Evolutionary conservation across 2,888 invertebrate species (phyloP).

Genomic region (Phragmatobia fuliginosa): DNA sequence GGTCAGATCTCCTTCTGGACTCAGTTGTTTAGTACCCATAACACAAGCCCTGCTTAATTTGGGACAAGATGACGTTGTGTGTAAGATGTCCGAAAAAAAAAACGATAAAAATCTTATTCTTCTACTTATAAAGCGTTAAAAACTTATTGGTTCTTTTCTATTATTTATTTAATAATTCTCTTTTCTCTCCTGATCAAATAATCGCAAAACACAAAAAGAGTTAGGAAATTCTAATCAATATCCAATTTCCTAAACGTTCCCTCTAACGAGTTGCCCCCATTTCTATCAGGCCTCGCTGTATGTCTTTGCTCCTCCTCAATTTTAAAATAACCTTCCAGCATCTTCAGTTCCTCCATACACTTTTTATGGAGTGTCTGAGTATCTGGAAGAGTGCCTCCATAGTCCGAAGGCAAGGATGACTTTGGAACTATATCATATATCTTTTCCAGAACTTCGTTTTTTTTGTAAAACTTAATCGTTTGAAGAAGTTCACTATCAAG

Average conservation of each 20-base stretch:
- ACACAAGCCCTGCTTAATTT: too few species aligned
- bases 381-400: constrained; percentile 75
- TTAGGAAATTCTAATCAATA: constrained; percentile 10
- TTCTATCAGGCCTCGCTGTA: constrained; percentile 8
- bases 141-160: too few species aligned
- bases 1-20: too few species aligned
- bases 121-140: too few species aligned
- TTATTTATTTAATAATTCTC: too few species aligned
- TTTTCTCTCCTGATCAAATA: background rate
- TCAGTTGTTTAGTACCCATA: too few species aligned
- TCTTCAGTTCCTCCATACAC: constrained; percentile 27
- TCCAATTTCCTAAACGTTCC: constrained; percentile 9
- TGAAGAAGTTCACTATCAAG: constrained; percentile 67
- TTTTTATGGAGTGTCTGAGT: constrained; percentile 31
- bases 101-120: too few species aligned
- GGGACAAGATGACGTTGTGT: too few species aligned
- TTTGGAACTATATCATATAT: constrained; percentile 72
- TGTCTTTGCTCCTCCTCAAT: constrained; percentile 36
- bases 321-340: constrained; percentile 35
- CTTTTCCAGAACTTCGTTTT: constrained; percentile 69
- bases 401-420: constrained; percentile 80
- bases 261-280: background rate
- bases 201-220: too few species aligned
- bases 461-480: constrained; percentile 75
- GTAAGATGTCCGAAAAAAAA: too few species aligned